Evolutionary conservation across 1,140 invertebrate genomes (phyloP), one percentile per base, ranked within the genome.

Genomic region (Choristoneura fumiferana): DNA sequence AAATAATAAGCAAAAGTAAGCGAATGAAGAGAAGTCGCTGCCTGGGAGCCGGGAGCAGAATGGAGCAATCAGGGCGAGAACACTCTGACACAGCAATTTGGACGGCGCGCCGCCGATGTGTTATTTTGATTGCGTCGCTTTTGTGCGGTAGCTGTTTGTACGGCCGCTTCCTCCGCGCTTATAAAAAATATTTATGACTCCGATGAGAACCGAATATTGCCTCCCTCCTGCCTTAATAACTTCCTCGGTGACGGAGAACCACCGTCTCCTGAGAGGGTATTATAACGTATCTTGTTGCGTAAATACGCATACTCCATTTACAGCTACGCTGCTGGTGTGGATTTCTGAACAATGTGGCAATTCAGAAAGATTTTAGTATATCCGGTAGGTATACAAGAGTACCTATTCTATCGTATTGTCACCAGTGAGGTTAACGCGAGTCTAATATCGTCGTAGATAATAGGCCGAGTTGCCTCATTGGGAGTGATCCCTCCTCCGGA

Each of bases 51-150:
- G 74, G 70, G 67, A 80, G 73, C 73, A 86, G 81, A 88, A 88
- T 82, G 72, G 78, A 84, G 78, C 83, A 88, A 88, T 88, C 85
- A 86, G 77, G 71, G 72, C 71, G 80, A 73, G 79, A 84, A 84
- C 78, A 84, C 78, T 86, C 77, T 88, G 84, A 84, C 83, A 86
- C 70, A 86, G 85, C 83, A 84, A 86, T 88, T 86, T 79, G 71
- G 78, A 69, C 68, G 67, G 72, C 75, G 76, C 73, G 79, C 71
- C 57, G 69, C 71, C 76, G 67, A 81, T 84, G 76, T 85, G 73
- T 86, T 85, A 82, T 86, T 88, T 79, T 85, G 78, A 82, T 80
- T 79, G 75, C 75, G 71, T 56, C 67, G 73, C 72, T 78, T 79
- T 78, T 83, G 74, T 78, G 70, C 67, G 54, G 43, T 60, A 66